Percentiles rank a stretch among this genome's conserved stretches.
These are phyloP conservation scores for Gnathonemus longibarbis DNA, from an alignment of 2,113 vertebrate species.

Conservation along the genomic window DNA sequence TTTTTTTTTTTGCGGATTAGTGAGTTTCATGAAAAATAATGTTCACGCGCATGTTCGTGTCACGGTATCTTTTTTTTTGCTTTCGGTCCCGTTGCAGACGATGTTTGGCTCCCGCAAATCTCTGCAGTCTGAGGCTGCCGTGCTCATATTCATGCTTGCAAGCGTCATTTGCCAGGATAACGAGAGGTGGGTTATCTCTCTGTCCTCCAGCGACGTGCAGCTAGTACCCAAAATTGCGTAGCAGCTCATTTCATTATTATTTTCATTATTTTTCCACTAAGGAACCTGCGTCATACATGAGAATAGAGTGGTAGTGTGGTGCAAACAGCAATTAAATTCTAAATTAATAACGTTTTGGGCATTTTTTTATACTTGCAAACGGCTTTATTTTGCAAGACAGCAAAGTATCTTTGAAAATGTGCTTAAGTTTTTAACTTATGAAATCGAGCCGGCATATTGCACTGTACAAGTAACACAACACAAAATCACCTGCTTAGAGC, in stretches of 20 bases:
- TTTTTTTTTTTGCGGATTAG: neutral
- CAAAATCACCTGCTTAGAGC: neutral
- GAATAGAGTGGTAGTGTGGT: neutral
- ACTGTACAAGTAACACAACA: neutral
- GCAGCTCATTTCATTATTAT: neutral
- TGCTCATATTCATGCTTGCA: slow-evolving; percentile 44
- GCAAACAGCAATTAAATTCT: neutral
- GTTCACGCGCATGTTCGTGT: neutral
- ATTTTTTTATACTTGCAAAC: neutral
- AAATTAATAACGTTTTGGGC: neutral
- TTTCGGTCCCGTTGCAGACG: slow-evolving; percentile 13
- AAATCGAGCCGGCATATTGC: neutral
- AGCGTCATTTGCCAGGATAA: slow-evolving; percentile 44
- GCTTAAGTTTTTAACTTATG: neutral
- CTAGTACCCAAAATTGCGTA: neutral
- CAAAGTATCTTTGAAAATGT: neutral
- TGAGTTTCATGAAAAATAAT: neutral
- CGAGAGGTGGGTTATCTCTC: slow-evolving; percentile 42
- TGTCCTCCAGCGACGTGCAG: neutral
- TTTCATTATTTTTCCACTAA: neutral
- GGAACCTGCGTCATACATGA: neutral
- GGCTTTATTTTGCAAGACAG: neutral
- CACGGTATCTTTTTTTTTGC: neutral
- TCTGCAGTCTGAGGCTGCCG: slow-evolving; percentile 36
- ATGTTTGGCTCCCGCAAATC: slow-evolving; percentile 28